Percentiles rank a stretch among this genome's conserved stretches.
These are phyloP conservation scores for Eurosta solidaginis DNA, from an alignment of 1,140 invertebrate genomes.

Conservation along the genomic window DNA sequence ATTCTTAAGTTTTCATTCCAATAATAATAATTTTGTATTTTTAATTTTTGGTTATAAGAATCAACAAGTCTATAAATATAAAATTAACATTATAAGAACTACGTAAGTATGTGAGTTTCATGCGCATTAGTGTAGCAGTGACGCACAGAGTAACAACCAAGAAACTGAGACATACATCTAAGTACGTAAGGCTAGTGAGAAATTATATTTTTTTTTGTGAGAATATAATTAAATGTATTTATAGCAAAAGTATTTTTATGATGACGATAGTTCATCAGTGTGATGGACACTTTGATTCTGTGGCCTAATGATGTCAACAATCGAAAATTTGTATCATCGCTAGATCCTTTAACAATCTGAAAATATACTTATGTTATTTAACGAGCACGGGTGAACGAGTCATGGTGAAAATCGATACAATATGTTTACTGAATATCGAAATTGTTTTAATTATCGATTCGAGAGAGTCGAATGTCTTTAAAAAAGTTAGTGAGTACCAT, in stretches of 20 bases:
- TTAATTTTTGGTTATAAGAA: background rate
- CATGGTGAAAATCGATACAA: no score
- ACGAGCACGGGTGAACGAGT: no score
- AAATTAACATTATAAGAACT: no score
- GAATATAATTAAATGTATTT: constrained; percentile 13
- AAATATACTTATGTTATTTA: no score
- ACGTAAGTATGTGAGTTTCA: background rate
- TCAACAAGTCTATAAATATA: no score
- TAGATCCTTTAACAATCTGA: no score
- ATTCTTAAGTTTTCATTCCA: background rate
- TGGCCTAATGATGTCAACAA: background rate
- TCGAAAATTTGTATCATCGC: no score
- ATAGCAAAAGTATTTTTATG: constrained; percentile 4
- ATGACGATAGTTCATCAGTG: background rate
- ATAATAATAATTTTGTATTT: constrained; percentile 18
- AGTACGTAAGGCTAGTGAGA: background rate
- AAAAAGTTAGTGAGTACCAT: no score
- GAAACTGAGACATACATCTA: no score
- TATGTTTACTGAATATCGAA: no score
- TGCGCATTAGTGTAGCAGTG: background rate
- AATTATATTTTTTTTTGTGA: background rate
- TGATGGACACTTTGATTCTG: background rate
- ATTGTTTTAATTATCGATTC: no score
- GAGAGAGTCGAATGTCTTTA: no score
- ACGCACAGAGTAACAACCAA: background rate